A percentile compares a stretch with the other conserved stretches of the same genome.
phyloP scores from a whole-genome alignment of 2,888 invertebrate species.

The Celastrina argiolus region DNA sequence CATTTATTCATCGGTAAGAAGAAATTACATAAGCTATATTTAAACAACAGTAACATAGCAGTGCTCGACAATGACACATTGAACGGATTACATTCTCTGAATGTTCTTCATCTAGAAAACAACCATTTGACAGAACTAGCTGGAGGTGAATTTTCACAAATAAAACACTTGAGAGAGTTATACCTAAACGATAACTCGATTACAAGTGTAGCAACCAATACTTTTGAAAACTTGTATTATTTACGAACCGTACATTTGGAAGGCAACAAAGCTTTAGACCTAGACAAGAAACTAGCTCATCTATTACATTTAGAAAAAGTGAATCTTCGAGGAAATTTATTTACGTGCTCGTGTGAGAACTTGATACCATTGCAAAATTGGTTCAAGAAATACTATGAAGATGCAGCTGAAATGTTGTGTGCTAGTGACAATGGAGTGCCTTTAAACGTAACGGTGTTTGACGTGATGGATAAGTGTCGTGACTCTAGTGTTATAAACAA shows the following conservation, averaged over 20 bases:
- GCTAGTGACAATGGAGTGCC: conserved; percentile 69
- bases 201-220: conserved; percentile 83
- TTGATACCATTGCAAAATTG: conserved; percentile 81
- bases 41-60: conserved; percentile 86
- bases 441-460: conserved; percentile 67
- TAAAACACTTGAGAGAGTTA: conserved; percentile 85
- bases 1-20: conserved; percentile 92
- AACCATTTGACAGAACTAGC: conserved; percentile 84
- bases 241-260: conserved; percentile 84
- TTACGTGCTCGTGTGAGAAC: conserved; percentile 87
- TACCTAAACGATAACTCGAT: conserved; percentile 89
- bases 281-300: conserved; percentile 81
- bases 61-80: conserved; percentile 87
- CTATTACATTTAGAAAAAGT: conserved; percentile 80
- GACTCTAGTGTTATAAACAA: conserved; percentile 70
- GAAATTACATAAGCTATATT: conserved; percentile 84
- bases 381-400: conserved; percentile 81
- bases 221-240: conserved; percentile 84
- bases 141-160: conserved; percentile 88
- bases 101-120: conserved; percentile 86
- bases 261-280: conserved; percentile 85
- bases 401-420: conserved; percentile 82
- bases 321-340: conserved; percentile 84
- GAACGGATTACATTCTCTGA: conserved; percentile 85
- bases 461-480: conserved; percentile 69